Evolutionary conservation across 2,113 vertebrate species (phyloP), one percentile per base, ranked within the genome.

Genomic region (Stercorarius parasiticus): DNA sequence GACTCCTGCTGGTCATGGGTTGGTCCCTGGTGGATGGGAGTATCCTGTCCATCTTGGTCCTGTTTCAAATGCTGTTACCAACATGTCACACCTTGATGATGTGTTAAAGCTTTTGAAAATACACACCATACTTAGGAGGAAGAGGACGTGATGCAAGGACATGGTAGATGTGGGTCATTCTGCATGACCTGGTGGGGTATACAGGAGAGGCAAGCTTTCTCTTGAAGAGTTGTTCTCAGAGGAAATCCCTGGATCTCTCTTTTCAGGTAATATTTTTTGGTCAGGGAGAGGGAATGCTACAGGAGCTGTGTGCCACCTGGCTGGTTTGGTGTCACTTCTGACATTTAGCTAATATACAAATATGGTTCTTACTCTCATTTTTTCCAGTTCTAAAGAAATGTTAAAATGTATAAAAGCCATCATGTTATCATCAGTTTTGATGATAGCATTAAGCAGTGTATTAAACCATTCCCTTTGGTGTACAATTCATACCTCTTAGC

Each of bases 401-500:
- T 95, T 93, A 50, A 90, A 94, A 81, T 79, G 22, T 91, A 53
- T 90, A 66, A 96, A 97, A 97, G 29, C 36, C 76, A 58, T 95
- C 17, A 83, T 84, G 40, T 76, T 95, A 65, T 52, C 87, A 94
- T 94, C n/a, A 91, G 66, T 78, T 92, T 94, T 94, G 42, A 83
- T 85, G 47, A 90, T 86, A 95, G 59, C 25, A 82, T 97, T 97
- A 96, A 97, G 82, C 71, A 96, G 66, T 73, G 42, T 95, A 95
- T 95, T 96, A 96, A 95, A 79, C 58, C 45, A 84, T 96, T 97
- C 70, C 84, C 86, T 83, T 82, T 0, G 2, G 65, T 93, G 59
- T 78, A 94, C 89, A 94, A 95, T 94, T 97, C 65, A 82, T 96
- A 85, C 55, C 34, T 96, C 52, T 96, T 96, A 95, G 89, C 91